Conservation (phyloP, 1,140 invertebrate genomes). For the Akabosia matsudoensis region DNA sequence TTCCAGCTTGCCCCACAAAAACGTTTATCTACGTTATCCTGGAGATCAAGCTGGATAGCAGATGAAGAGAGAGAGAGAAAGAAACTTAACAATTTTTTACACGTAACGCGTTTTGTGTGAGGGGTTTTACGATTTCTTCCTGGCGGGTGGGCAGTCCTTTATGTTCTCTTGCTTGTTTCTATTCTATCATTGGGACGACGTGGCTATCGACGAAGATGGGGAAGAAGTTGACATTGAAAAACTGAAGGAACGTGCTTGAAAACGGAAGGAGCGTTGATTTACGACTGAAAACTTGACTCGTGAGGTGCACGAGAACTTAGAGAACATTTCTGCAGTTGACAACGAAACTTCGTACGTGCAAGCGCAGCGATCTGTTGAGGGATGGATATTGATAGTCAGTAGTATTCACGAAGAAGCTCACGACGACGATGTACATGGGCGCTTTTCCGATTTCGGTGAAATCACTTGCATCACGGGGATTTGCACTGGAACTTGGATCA, state of each 20-base stretch:
- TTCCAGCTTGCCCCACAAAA: too few species aligned
- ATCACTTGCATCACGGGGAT: too few species aligned
- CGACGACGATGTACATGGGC: conserved; percentile 64
- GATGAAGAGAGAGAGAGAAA: too few species aligned
- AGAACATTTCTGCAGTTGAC: conserved; percentile 34
- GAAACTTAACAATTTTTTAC: too few species aligned
- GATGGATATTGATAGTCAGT: conserved; percentile 66
- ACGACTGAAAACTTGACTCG: conserved; percentile 21
- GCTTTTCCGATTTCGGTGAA: conserved; percentile 63
- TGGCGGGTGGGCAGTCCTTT: too few species aligned
- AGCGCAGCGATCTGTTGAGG: conserved; percentile 57
- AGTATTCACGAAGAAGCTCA: conserved; percentile 66
- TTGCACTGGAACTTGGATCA: conserved; percentile 66
- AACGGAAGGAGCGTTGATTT: conserved; percentile 42
- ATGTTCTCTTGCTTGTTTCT: too few species aligned
- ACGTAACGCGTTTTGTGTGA: too few species aligned
- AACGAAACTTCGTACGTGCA: conserved; percentile 28
- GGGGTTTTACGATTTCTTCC: too few species aligned
- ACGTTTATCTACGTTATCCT: too few species aligned
- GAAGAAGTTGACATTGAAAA: conserved; percentile 33
- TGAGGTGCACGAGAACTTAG: conserved; percentile 35
- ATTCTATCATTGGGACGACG: conserved; percentile 35
- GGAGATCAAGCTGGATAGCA: too few species aligned
- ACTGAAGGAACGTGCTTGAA: conserved; percentile 39
- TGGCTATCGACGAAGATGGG: conserved; percentile 41